Evolutionary conservation across 2,797 vertebrate species (phyloP), one percentile per base, ranked within the genome.

Genomic region (Fistularia commersonii): DNA sequence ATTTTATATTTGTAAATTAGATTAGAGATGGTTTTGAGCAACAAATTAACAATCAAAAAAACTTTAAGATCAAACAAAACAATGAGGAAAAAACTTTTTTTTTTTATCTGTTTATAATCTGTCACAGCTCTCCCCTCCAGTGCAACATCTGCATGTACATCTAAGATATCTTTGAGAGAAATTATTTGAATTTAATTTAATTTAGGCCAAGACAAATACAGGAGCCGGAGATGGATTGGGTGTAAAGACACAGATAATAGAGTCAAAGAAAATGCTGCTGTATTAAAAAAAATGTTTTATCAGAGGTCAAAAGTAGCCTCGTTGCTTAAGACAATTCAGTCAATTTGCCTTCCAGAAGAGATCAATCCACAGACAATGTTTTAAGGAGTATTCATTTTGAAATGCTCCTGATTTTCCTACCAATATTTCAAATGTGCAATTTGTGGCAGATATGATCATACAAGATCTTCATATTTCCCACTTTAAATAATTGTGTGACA

Each of bases 131-230:
- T 10, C 47, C 57, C 10, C 47, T 54, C 5, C 44, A 8, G 42
- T 67, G 74, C 69, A 67, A 77, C 64, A 77, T 75, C 50, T 65
- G 61, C 61, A 64, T 54, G 62, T 69, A 63, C 45, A 45, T 38
- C 14, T 33, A 2, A 59, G 66, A 68, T 51, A 35, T 51, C 45
- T 38, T 32, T 9, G 60, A 79, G 55, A 43, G 13, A 41, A 38
- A 38, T 9, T 11, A 38, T 11, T 38, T 38, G 6, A 8, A 5
- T 38, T 38, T 38, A 71, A 67, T 63, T 79, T 66, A 73, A 51
- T 40, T 53, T 51, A 42, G n/a, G n/a, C n/a, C n/a, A 76, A 71
- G 62, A 64, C 52, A 61, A 45, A 12, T 7, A 45, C 3, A 13
- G 41, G 47, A 45, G 39, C 23, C 23, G 42, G 47, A 39, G 50